These are phyloP conservation scores for Orientallactaga sibirica DNA, from an alignment of 2,797 vertebrate genomes.

Conservation along the genomic window DNA sequence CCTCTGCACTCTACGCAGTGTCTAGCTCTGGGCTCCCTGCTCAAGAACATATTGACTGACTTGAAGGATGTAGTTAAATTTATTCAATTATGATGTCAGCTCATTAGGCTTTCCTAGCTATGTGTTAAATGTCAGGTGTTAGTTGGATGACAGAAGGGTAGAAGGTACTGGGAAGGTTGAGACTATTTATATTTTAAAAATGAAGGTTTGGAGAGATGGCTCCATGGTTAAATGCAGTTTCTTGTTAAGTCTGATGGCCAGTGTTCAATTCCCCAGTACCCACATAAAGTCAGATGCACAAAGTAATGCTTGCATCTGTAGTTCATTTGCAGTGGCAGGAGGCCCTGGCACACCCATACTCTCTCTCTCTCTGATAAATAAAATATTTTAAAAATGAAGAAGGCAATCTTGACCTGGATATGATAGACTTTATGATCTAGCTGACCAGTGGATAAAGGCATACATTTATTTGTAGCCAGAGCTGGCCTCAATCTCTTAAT, in stretches of 20 bases:
- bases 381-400: background rate
- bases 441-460: background rate
- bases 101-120: background rate
- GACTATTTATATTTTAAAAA: background rate
- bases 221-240: no score
- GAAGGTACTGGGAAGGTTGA: background rate
- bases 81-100: background rate
- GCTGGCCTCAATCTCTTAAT: background rate
- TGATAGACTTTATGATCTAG: background rate
- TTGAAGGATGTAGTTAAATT: background rate
- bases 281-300: no score
- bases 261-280: no score
- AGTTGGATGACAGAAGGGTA: background rate
- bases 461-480: background rate
- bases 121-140: slow-evolving; percentile 9
- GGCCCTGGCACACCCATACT: no score
- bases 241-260: no score
- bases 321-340: no score
- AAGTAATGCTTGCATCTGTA: no score
- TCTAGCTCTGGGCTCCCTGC: background rate
- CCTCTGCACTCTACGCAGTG: background rate
- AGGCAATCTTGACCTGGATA: background rate
- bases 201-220: background rate
- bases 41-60: background rate
- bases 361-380: no score